Evolutionary conservation across 2,113 vertebrate genomes (phyloP), one percentile per base, ranked within the genome.

Genomic region (Daphoenositta chrysoptera): DNA sequence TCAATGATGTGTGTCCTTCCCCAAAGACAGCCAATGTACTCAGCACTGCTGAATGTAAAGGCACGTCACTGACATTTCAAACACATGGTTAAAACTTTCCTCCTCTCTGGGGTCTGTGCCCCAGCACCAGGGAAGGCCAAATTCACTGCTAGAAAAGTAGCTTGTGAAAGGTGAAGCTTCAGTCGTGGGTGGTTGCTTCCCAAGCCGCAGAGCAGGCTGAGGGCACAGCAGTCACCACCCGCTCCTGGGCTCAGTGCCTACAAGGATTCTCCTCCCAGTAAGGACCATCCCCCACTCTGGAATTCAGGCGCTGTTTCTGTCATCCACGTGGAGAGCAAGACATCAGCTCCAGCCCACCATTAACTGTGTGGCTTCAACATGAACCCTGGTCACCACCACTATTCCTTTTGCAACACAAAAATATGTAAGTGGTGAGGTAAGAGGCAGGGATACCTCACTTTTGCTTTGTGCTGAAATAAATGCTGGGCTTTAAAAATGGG

Each of bases 231-330:
- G 56, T 24, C 7, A 2, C 31, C 17, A 31, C 6, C 7, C 2
- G 1, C 6, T 44, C 40, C 27, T 23, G 35, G 21, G 13, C 63
- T 60, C 35, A 48, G 26, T 1, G 3, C 13, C 22, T 64, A 20
- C 30, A 30, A 0, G 0, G 39, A 35, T 11, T 18, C 22, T 37
- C 19, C 30, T 40, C 22, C 11, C 7, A 0, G 0, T 18, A 24
- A 80, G 20, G 10, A 31, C 24, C 68, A 42, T 17, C 13, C 11
- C 9, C 21, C 1, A 18, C 5, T 9, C 39, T 21, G 45, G 56
- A 64, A 60, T 35, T 39, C 28, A 37, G 40, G 40, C 5, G 2
- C 4, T 3, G 11, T 48, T 58, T 56, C 28, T 70, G 61, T 15
- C 2, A 4, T 44, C 31, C 2, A 1, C 0, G 0, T 24, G 35